Evolutionary conservation across 2,113 vertebrate genomes (phyloP).

Genomic region (Orcinus orca): DNA sequence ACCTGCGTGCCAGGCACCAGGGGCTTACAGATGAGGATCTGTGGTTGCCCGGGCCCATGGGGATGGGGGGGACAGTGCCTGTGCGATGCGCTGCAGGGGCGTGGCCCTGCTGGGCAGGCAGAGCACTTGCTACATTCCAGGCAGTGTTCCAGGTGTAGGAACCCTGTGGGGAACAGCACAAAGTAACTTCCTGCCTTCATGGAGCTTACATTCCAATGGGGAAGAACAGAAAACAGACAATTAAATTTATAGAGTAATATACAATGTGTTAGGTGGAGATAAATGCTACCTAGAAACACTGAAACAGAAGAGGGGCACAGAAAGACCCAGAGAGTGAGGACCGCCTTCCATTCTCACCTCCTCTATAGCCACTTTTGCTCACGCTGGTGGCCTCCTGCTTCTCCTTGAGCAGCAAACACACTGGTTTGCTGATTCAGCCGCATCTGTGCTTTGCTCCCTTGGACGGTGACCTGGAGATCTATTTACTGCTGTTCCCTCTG

Average conservation of each 20-base stretch:
- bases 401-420: rapidly evolving
- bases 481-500: not conserved
- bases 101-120: not conserved
- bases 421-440: no score
- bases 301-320: not conserved
- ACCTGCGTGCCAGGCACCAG: rapidly evolving
- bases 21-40: not conserved
- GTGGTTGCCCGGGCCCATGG: not conserved
- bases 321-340: not conserved
- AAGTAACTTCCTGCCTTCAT: not conserved
- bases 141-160: no score
- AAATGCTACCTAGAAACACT: not conserved
- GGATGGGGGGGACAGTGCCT: not conserved
- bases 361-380: not conserved
- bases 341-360: not conserved
- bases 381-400: rapidly evolving
- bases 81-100: not conserved
- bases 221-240: not conserved
- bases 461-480: not conserved
- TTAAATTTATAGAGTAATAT: not conserved
- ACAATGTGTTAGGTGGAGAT: not conserved
- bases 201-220: not conserved
- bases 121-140: not conserved
- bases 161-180: rapidly evolving
- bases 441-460: not conserved